These are phyloP conservation scores for Muscicapa comitata DNA, from an alignment of 2,797 vertebrate species.

Conservation along the genomic window DNA sequence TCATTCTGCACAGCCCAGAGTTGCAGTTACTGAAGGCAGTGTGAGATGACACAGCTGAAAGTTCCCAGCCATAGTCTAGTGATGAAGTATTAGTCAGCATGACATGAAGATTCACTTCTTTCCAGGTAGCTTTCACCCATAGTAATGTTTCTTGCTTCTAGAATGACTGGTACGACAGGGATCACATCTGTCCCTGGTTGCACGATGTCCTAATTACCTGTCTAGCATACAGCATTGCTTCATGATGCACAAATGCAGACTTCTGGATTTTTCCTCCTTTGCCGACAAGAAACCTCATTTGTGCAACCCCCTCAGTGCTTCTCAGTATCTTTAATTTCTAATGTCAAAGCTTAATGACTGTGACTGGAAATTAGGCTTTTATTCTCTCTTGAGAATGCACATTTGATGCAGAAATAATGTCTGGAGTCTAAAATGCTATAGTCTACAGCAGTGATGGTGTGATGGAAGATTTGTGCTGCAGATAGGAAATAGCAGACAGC, in stretches of 20 bases:
- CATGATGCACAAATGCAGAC: not conserved
- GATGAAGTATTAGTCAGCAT: slow-evolving; percentile 54
- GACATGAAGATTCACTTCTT: slow-evolving; percentile 60
- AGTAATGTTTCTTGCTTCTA: slow-evolving; percentile 65
- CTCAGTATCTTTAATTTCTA: slow-evolving; percentile 10
- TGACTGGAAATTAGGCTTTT: slow-evolving; percentile 14
- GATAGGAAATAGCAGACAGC: not conserved
- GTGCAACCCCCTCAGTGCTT: not conserved
- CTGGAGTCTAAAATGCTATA: not conserved
- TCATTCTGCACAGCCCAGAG: not conserved
- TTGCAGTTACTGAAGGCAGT: slow-evolving; percentile 52
- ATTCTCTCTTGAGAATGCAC: not conserved
- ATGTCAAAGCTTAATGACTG: not conserved
- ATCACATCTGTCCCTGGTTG: slow-evolving; percentile 17
- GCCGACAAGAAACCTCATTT: not conserved
- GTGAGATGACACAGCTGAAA: slow-evolving; percentile 67
- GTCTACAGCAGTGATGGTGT: not conserved
- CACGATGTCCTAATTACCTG: not conserved
- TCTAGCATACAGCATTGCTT: not conserved
- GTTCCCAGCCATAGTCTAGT: slow-evolving; percentile 35
- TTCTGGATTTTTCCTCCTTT: not conserved
- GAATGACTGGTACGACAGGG: slow-evolving; percentile 49
- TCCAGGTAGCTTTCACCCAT: slow-evolving; percentile 67
- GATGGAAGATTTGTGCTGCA: not conserved
- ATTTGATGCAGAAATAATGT: not conserved